A percentile compares a stretch with the other conserved stretches of the same genome.
phyloP scores from a whole-genome alignment of 1,140 invertebrate species.

The Leguminivora glycinivorella region DNA sequence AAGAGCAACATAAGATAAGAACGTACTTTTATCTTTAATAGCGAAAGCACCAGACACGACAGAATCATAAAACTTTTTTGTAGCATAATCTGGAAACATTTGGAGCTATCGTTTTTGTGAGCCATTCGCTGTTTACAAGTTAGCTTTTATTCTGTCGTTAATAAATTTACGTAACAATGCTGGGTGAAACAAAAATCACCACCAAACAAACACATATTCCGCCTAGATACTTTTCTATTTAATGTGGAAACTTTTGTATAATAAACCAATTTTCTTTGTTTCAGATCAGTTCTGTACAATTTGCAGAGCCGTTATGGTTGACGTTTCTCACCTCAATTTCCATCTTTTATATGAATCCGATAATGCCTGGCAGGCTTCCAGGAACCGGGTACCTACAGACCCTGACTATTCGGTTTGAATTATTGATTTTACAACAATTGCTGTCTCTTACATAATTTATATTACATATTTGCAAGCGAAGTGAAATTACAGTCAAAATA shows the following conservation, averaged over 20 bases:
- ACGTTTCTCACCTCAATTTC: constrained; percentile 65
- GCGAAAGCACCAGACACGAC: background rate
- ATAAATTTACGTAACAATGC: background rate
- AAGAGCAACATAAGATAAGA: no score
- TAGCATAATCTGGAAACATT: background rate
- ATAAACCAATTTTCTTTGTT: constrained; percentile 22
- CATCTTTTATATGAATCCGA: constrained; percentile 66
- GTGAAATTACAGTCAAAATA: background rate
- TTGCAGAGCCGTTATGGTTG: constrained; percentile 27
- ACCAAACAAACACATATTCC: background rate
- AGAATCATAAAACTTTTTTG: background rate
- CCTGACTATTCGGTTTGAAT: constrained; percentile 11
- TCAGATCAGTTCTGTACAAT: background rate
- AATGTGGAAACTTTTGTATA: constrained; percentile 27
- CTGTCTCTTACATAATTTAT: background rate
- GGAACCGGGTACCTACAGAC: constrained; percentile 30
- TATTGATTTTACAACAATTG: constrained; percentile 23
- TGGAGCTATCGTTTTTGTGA: constrained; percentile 23
- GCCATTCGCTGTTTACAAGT: constrained; percentile 41
- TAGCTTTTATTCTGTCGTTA: constrained; percentile 33
- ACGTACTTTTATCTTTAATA: background rate
- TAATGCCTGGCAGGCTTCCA: constrained; percentile 63
- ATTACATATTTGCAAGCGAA: background rate
- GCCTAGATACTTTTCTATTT: background rate
- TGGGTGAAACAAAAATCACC: background rate